Evolutionary conservation across 2,797 vertebrate species (phyloP).

Genomic region (Enteromius afrohamiltoni): DNA sequence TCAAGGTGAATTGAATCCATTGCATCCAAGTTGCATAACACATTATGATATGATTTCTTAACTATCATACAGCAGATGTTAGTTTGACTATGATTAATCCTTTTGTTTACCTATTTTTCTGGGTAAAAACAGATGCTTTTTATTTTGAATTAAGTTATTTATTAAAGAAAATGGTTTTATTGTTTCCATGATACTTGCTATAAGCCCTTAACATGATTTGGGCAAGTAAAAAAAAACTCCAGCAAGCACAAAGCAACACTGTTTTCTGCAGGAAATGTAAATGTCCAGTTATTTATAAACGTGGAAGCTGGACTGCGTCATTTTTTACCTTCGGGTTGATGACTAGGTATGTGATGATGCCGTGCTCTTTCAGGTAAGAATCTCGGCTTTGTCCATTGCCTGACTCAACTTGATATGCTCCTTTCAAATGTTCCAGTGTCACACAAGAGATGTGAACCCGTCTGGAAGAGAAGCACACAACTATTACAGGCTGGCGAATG

Average conservation of each 20-base stretch:
- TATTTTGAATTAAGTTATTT: not conserved
- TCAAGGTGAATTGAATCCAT: slow-evolving; percentile 5
- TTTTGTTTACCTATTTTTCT: not conserved
- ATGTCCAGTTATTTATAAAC: slow-evolving; percentile 12
- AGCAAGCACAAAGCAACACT: not conserved
- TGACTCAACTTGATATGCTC: slow-evolving; percentile 93
- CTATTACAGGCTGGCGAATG: slow-evolving; percentile 1
- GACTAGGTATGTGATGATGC: slow-evolving; percentile 92
- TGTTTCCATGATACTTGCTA: not conserved
- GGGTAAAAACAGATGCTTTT: not conserved
- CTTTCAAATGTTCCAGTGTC: slow-evolving; percentile 93
- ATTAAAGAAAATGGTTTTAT: not conserved
- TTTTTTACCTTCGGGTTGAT: slow-evolving; percentile 95
- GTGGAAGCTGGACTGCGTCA: not conserved
- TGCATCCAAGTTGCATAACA: not conserved
- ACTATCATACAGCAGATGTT: not conserved
- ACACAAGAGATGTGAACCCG: slow-evolving; percentile 97
- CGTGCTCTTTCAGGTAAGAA: slow-evolving; percentile 93
- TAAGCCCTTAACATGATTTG: not conserved
- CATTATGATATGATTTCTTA: not conserved
- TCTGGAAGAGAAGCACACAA: slow-evolving; percentile 70
- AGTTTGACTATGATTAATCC: not conserved
- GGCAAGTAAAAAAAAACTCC: not conserved
- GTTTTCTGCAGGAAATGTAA: not conserved
- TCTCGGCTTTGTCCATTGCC: slow-evolving; percentile 92